Base-by-base conservation (phyloP, 2,113 vertebrate species). In the Corynorhinus townsendii region DNA sequence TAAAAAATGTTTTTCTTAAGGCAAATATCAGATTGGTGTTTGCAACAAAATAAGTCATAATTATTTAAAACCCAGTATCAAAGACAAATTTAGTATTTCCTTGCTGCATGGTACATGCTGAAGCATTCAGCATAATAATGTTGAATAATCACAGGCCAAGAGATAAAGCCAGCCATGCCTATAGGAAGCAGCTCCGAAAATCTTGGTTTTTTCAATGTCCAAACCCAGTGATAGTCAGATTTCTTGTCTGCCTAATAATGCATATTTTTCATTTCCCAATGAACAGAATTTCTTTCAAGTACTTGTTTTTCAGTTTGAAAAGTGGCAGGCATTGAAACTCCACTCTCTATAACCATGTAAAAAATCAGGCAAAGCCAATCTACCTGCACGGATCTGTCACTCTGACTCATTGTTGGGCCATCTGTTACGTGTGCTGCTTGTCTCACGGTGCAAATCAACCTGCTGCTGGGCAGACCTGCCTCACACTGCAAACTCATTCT, bases 401-500 rank as follows among this genome's bases (percentile, higher is more conserved):
- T 95, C 89, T 75, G 96, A 96, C 97, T 94, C 96, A 83, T 2
- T 19, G 81, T 3, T 40, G 88, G 52, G 71, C 94, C 93, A 90
- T 94, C 95, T 95, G 96, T 82, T 91, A 54, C 4, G 75, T 45
- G 95, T 75, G 83, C 90, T 96, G 81, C 90, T 88, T 82, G 88
- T 14, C 95, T 95, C 88, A 59, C 0, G 12, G 86, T 95, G 94
- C 96, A 96, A 64, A 96, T 9, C 94, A 96, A 85, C 33, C 17
- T 87, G 94, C 89, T 95, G 95, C 92, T 1, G 3, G 80, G 93
- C 95, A 90, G 95, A 96, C 71, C 92, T 83, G 82, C 82, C 96
- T 96, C 96, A 75, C 2, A 47, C 91, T 47, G 86, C 83, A 96
- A 97, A 97, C 95, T 14, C 43, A 91, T 96, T 96, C 91, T 95